Evolutionary conservation across 2,113 vertebrate genomes (phyloP).

Genomic region (Sialia sialis): DNA sequence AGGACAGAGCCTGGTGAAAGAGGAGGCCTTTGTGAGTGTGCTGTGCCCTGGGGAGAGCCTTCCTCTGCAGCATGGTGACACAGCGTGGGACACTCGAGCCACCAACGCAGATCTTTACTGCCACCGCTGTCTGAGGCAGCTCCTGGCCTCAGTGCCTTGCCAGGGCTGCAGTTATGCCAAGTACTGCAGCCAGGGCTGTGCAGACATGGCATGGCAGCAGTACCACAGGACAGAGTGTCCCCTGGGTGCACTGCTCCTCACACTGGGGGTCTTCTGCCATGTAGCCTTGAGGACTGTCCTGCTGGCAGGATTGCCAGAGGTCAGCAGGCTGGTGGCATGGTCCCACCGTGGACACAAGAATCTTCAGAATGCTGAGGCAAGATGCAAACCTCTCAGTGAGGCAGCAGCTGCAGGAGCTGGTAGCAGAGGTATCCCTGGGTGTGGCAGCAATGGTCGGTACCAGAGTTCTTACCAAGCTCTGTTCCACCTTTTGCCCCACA

Average conservation of each 20-base stretch:
- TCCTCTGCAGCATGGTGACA: background rate
- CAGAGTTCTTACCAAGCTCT: slow-evolving; percentile 77
- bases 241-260: slow-evolving; percentile 76
- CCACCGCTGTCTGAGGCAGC: slow-evolving; percentile 82
- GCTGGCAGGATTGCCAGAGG: slow-evolving; percentile 75
- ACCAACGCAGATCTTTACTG: slow-evolving; percentile 78
- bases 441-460: slow-evolving; percentile 45
- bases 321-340: slow-evolving; percentile 13
- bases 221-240: slow-evolving; percentile 87
- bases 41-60: slow-evolving; percentile 76
- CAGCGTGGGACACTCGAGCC: background rate
- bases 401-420: background rate
- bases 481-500: slow-evolving; percentile 83
- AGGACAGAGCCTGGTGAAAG: slow-evolving; percentile 83
- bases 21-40: slow-evolving; percentile 86
- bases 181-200: slow-evolving; percentile 84
- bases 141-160: slow-evolving; percentile 77
- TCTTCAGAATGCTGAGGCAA: background rate
- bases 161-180: slow-evolving; percentile 81
- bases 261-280: slow-evolving; percentile 83
- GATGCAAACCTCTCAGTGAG: background rate
- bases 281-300: slow-evolving; percentile 83
- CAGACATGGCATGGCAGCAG: slow-evolving; percentile 77
- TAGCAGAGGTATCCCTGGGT: slow-evolving; percentile 35
- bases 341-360: background rate